Conservation (phyloP, 2,888 invertebrate species). For the Synanthedon myopaeformis region DNA sequence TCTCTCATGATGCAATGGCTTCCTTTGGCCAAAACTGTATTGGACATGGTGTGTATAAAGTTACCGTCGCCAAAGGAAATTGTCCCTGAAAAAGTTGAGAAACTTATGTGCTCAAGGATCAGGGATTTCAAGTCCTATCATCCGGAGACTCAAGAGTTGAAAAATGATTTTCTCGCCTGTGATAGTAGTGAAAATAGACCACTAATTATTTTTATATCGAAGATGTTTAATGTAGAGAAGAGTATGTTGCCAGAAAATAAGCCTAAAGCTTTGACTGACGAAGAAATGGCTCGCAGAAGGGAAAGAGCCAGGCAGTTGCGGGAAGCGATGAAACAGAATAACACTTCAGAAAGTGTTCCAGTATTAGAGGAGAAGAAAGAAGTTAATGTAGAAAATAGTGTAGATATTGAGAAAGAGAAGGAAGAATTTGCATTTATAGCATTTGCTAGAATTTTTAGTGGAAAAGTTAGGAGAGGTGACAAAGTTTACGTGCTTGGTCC, state of each 20-base stretch:
- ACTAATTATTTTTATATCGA: conserved; percentile 83
- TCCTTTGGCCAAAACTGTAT: conserved; percentile 84
- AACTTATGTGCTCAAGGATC: conserved; percentile 81
- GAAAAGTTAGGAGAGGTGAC: conserved; percentile 80
- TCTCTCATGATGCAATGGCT: conserved; percentile 91
- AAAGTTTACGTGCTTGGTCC: conserved; percentile 87
- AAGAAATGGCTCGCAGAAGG: conserved; percentile 77
- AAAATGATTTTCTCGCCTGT: conserved; percentile 77
- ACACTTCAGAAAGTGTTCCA: conserved; percentile 17
- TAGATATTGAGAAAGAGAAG: conserved; percentile 52
- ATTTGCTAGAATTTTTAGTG: conserved; percentile 94
- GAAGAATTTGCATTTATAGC: conserved; percentile 79
- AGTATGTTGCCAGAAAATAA: conserved; percentile 82
- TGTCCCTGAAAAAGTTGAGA: conserved; percentile 81
- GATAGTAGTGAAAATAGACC: conserved; percentile 74
- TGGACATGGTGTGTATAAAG: conserved; percentile 83
- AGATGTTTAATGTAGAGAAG: conserved; percentile 89
- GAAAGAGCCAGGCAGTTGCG: conserved; percentile 76
- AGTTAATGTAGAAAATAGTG: conserved; percentile 19
- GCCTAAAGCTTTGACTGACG: conserved; percentile 79
- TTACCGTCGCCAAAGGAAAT: conserved; percentile 87
- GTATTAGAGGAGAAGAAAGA: conserved; percentile 18
- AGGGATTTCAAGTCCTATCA: conserved; percentile 77
- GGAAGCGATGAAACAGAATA: conserved; percentile 63
- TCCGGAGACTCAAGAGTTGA: conserved; percentile 76